Base-by-base conservation (phyloP, 2,888 invertebrate species). In the Epinotia demarniana region DNA sequence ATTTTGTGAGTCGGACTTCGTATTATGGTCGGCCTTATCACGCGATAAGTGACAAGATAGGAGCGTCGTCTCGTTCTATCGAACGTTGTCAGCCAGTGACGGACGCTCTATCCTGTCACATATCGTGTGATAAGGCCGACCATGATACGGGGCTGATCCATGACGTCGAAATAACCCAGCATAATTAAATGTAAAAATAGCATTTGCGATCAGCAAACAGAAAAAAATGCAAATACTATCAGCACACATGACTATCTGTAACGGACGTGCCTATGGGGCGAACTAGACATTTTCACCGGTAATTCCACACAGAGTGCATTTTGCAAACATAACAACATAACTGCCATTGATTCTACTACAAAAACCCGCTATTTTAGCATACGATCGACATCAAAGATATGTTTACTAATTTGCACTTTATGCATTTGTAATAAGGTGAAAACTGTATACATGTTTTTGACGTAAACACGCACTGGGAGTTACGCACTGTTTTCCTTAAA, bases 201-300 rank as follows among this genome's bases (percentile, higher is more conserved):
- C 2, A 53, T n/a, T n/a, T 53, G 53, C 53, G n/a, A n/a, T 53
- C 43, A 43, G 27, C 9, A 0, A n/a, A 66, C 27, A 27, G n/a
- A 11, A 49, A 57, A 57, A 39, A 57, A 19, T 46, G 19, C 16
- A 19, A 49, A 66, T 53, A 53, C 27, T 66, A 66, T 66, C 53
- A 66, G 13, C n/a, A 1, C 46, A 3, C 49, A 12, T 11, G 13
- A 5, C 18, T 46, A 58, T 69, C 46, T 53, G 16, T 16, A 33
- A 12, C 23, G 69, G 69, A 69, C 69, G 69, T 69, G 69, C 58
- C n/a, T 23, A 11, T 23, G 12, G 46, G 23, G 19, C 19, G 43
- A 58, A 19, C 16, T 16, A 43, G 6, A 43, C 58, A 58, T 68
- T 68, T 55, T 58, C 18, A 43, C 68, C 43, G 68, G 19, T 58